These are phyloP conservation scores for Crematogaster levior DNA, from an alignment of 2,888 invertebrate genomes.

Conservation along the genomic window DNA sequence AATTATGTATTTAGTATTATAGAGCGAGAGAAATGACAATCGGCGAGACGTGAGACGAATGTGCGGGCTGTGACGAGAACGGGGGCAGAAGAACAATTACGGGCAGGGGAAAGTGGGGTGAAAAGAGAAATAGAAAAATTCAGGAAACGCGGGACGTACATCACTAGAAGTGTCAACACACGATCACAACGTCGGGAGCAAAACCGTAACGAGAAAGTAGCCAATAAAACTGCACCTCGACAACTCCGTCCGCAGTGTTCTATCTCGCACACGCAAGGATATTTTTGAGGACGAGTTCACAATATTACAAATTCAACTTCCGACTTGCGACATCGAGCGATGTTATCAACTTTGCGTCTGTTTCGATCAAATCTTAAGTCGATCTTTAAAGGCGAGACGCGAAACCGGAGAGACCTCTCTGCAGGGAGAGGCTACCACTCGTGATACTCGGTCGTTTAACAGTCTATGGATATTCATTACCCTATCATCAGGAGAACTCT, in stretches of 20 bases:
- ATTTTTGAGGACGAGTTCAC: neutral
- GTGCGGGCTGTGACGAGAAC: constrained; percentile 27
- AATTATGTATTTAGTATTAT: constrained; percentile 25
- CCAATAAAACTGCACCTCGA: constrained; percentile 12
- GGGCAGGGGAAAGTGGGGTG: no score
- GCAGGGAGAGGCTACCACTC: neutral
- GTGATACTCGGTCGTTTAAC: neutral
- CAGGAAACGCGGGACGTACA: constrained; percentile 7
- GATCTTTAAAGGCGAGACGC: neutral
- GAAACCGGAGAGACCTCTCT: neutral
- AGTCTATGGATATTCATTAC: constrained; percentile 26
- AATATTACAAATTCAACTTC: neutral
- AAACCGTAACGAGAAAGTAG: constrained; percentile 39
- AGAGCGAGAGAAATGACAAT: constrained; percentile 24
- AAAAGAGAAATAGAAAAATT: constrained; percentile 48
- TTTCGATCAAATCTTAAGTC: neutral
- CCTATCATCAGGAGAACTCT: no score
- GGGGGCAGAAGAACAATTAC: neutral
- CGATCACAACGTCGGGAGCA: constrained; percentile 39
- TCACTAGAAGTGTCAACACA: constrained; percentile 37
- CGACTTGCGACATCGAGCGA: neutral
- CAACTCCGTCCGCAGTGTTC: constrained; percentile 1
- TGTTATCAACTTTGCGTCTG: neutral
- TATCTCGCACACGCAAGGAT: neutral
- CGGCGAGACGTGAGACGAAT: constrained; percentile 20